Base-by-base conservation (phyloP, 2,797 vertebrate genomes). In the Emydoidea blandingii region DNA sequence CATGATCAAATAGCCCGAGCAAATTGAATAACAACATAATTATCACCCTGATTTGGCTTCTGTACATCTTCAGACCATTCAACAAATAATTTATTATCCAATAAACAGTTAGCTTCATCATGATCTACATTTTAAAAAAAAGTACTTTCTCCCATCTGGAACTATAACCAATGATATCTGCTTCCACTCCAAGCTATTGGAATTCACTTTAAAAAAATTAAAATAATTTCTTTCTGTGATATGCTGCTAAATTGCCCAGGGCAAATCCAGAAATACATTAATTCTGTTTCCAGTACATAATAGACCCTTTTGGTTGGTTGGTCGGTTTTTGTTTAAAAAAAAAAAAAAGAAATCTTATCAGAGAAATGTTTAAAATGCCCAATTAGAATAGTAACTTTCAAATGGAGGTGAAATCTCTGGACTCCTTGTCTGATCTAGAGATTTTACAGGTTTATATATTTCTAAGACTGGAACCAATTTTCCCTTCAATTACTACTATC, bases 311-410 rank as follows among this genome's bases (percentile, higher is more conserved):
- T 34, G 29, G 57, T 29, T 57, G 56, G 56, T 31, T 57, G 57
- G 12, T 34, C 16, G 6, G 6, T 15, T 65, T 65, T 31, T 31
- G 29, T n/a, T 34, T 8, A 16, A 12, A 15, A 14, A n/a, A 37
- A 37, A 65, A 31, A 62, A n/a, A n/a, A 34, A 12, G 2, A 12
- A 86, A 31, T 79, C 31, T 86, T 0, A 53, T 11, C n/a, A 56
- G 49, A 56, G 94, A 89, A 82, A 56, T 81, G 65, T 91, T 94
- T 85, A 5, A 95, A 89, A 93, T 62, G 52, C 83, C 81, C 84
- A 16, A 57, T 79, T 53, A 0, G 65, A 95, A 86, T 29, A 81
- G 37, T 86, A 56, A 85, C 81, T 90, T 54, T 90, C 93, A 76
- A 86, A 50, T 62, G 50, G 65, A 68, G n/a, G 16, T 11, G 54